Base-by-base conservation (phyloP, 2,888 invertebrate genomes). In the Quadroppia sp. region DNA sequence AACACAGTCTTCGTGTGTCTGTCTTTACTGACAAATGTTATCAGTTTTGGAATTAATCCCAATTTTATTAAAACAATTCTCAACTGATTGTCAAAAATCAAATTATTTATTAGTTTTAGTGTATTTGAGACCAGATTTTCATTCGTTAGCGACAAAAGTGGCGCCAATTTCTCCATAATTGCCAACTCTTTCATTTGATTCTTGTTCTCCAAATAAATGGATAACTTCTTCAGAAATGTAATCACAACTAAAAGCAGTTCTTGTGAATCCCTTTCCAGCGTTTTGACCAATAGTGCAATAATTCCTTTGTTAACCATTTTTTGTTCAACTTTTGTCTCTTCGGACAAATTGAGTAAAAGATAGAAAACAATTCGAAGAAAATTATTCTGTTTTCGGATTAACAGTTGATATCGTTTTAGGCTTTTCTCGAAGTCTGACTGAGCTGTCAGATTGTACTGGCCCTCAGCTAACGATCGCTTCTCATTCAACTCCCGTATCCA, bases 281-380 rank as follows among this genome's bases (percentile, higher is more conserved):
- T 90, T 80, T 91, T 91, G 67, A 92, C 88, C 50, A 97, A 86
- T 84, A 95, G 87, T 50, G 89, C 89, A 3, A 94, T 90, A 77
- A 97, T 89, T 80, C 91, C 92, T 82, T 95, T 91, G 80, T 93
- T 92, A 36, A 92, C 89, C 92, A 99, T 98, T 85, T 99, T 99
- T 83, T 94, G 90, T 83, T 98, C 98, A 2, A 97, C 91, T 82
- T 90, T 90, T 11, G 92, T 88, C 85, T 96, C 97, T 83, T 96
- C 95, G 3, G 97, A 92, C 82, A 99, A 90, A 82, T 99, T 98
- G 71, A 97, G 85, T 73, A 99, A 85, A 81, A 99, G 86, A 83
- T 95, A 94, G 82, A 93, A 92, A 2, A 93, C 91, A 64, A 94
- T 95, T 87, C 81, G 72, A 83, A 81, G 77, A 71, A 77, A 77